Evolutionary conservation across 92 coral and sea anemone species (phyloP), one percentile per base, ranked within the genome.

Genomic region (Siderastrea radians): DNA sequence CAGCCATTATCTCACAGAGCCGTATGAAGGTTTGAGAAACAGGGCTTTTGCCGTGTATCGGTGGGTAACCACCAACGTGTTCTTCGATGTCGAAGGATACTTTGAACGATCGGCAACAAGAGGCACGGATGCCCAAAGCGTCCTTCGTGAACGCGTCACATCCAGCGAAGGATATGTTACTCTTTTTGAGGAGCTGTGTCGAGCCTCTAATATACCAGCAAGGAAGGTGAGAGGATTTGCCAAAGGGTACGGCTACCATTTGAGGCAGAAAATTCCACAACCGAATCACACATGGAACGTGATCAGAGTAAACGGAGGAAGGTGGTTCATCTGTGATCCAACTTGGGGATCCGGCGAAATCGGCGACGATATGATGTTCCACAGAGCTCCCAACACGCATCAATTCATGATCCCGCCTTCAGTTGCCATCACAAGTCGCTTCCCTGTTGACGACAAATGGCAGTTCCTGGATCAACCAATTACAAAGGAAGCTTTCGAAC

Each of bases 351-450:
- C 98, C 1, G 98, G 98, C 3, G 9, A 71, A 43, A 69, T 91
- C 53, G 96, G 93, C 16, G 90, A 93, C 47, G 98, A 95, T 55
- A 78, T 95, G 96, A 91, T 95, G 93, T 95, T 95, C 74, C 90
- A 89, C 64, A 85, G 87, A 49, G 79, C 80, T 15, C 95, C 98
- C 44, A 95, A 95, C 92, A 62, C 89, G 11, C 90, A 91, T 10
- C 84, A 83, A 12, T 95, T 95, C 58, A 94, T 95, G 91, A 88
- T 95, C 53, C 72, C 71, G 45, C 93, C 96, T 10, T 89, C 90
- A 44, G 83, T 78, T 43, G 96, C 98, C 8, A 91, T 93, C 48
- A 86, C 93, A 0, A 92, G 87, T 76, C 98, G 90, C 71, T 93
- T 88, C 49, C 98, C 98, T 1, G 87, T 83, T 72, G 95, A 95